Percentiles rank a stretch among this genome's conserved stretches.
These are phyloP conservation scores for Macrophya annulata DNA, from an alignment of 2,888 invertebrate species.

Conservation along the genomic window DNA sequence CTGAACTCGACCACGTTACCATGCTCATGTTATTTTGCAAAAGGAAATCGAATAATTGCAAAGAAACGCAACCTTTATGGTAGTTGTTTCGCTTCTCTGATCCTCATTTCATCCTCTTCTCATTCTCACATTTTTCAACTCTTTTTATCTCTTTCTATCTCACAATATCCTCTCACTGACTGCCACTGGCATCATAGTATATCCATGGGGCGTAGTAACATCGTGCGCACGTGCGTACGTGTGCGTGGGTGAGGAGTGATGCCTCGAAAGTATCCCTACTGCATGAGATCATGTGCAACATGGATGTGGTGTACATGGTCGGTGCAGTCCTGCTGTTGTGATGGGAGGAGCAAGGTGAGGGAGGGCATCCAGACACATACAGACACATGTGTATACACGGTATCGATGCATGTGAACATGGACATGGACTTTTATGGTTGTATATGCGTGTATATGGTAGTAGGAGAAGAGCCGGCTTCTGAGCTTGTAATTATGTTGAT, in stretches of 20 bases:
- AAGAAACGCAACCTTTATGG: slow-evolving; percentile 25
- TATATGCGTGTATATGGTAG: neutral
- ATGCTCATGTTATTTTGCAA: slow-evolving; percentile 39
- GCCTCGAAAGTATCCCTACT: slow-evolving; percentile 17
- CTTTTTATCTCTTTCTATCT: neutral
- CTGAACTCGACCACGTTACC: slow-evolving; percentile 66
- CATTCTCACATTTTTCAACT: neutral
- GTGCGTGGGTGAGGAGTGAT: slow-evolving; percentile 44
- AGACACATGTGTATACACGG: neutral
- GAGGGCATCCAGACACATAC: slow-evolving; percentile 67
- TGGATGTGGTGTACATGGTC: neutral
- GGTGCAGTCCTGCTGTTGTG: slow-evolving; percentile 73
- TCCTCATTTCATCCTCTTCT: neutral
- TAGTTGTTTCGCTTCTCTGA: neutral
- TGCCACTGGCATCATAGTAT: neutral
- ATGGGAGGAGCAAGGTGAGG: slow-evolving; percentile 79
- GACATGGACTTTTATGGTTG: neutral
- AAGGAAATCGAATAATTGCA: slow-evolving; percentile 55
- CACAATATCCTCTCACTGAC: neutral
- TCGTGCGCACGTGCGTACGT: slow-evolving; percentile 31
- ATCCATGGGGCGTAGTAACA: slow-evolving; percentile 3
- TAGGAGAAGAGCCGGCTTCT: slow-evolving; percentile 78
- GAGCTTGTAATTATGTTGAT: slow-evolving; percentile 80
- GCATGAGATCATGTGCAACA: slow-evolving; percentile 11
- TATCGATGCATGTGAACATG: neutral